A percentile compares a stretch with the other conserved stretches of the same genome.
phyloP scores from a whole-genome alignment of 2,797 vertebrate species.

The Molossus alvarezi region DNA sequence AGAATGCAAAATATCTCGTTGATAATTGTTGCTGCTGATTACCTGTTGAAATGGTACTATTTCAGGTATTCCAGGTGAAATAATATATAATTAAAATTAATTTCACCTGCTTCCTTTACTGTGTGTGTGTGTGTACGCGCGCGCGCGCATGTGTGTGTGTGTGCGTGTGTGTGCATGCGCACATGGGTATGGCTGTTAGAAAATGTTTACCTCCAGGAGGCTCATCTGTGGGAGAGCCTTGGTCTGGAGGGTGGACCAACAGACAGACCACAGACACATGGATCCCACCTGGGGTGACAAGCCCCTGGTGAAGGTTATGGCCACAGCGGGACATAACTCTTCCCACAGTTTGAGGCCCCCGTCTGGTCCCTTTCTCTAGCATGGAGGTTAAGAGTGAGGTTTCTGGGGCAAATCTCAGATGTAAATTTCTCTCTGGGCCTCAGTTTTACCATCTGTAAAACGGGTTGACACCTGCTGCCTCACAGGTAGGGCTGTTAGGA shows the following conservation, averaged over 20 bases:
- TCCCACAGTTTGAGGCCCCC: rapidly evolving
- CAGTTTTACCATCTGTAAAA: neutral
- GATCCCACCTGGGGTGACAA: no score
- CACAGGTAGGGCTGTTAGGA: neutral
- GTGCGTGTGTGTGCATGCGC: no score
- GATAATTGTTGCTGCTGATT: neutral
- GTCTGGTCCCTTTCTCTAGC: neutral
- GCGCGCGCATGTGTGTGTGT: no score
- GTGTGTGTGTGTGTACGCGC: no score
- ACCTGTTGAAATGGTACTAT: neutral
- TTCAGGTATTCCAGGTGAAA: neutral
- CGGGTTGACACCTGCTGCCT: rapidly evolving
- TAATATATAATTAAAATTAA: neutral
- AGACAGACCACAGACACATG: neutral
- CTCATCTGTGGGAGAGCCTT: rapidly evolving
- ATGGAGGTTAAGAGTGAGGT: neutral
- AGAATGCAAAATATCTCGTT: neutral
- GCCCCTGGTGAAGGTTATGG: neutral
- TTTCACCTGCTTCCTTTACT: neutral
- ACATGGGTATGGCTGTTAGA: neutral
- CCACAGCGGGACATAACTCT: neutral
- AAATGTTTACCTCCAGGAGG: neutral
- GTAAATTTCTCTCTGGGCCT: neutral
- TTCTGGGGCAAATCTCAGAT: neutral
- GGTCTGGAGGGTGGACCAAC: neutral